Percentiles rank a stretch among this genome's conserved stretches.
phyloP scores from a whole-genome alignment of 2,797 vertebrate genomes.

The Chloroceryle amazona region DNA sequence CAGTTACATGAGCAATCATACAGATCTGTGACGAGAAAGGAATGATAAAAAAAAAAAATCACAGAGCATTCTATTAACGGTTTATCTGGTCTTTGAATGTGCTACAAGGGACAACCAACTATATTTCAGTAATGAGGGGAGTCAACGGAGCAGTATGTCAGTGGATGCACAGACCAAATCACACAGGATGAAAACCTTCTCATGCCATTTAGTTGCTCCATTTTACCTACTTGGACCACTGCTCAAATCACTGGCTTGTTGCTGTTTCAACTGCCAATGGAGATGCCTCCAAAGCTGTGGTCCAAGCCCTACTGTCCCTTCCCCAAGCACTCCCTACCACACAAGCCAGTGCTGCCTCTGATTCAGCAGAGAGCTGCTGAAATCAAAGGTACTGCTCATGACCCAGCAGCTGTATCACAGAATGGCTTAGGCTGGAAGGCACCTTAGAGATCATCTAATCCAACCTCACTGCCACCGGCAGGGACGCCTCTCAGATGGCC shows the following conservation, averaged over 20 bases:
- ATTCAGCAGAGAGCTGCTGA: neutral
- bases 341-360: no score
- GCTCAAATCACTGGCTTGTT: rapidly evolving
- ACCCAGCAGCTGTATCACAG: no score
- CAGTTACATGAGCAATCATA: constrained; percentile 86
- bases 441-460: no score
- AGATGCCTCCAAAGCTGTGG: neutral
- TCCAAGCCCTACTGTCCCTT: no score
- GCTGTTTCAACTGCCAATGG: neutral
- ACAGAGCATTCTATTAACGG: neutral
- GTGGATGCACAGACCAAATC: neutral
- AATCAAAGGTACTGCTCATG: rapidly evolving
- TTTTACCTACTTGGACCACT: neutral
- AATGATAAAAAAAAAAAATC: neutral
- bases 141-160: rapidly evolving
- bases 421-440: no score
- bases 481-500: rapidly evolving
- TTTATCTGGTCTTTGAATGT: neutral
- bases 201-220: rapidly evolving
- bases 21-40: constrained; percentile 78
- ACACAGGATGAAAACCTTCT: neutral
- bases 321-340: neutral
- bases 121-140: neutral
- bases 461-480: no score
- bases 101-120: neutral